These are phyloP conservation scores for Aulostomus chinensis DNA, from an alignment of 2,797 vertebrate species.

Conservation along the genomic window DNA sequence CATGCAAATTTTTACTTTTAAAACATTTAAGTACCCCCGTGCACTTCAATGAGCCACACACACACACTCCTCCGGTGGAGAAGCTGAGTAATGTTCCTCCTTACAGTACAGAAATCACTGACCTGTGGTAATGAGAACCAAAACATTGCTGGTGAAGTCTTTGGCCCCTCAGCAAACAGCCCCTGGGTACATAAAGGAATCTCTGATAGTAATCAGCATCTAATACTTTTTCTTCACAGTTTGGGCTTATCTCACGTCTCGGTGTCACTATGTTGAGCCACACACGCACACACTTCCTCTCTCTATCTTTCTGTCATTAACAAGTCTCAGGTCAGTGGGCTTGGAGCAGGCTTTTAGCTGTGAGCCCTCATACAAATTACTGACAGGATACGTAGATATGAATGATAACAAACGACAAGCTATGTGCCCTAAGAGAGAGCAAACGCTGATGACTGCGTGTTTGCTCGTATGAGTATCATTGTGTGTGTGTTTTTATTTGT, in stretches of 20 bases:
- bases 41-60: conserved; percentile 14
- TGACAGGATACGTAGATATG: conserved; percentile 52
- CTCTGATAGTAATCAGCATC: conserved; percentile 45
- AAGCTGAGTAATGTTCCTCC: conserved; percentile 16
- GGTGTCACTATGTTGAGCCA: conserved; percentile 48
- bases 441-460: conserved; percentile 29
- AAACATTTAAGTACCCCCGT: conserved; percentile 6
- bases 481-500: conserved; percentile 2
- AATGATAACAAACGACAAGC: conserved; percentile 57
- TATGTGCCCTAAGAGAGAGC: conserved; percentile 24
- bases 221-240: conserved; percentile 36
- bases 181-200: conserved; percentile 52
- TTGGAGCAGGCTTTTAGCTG: conserved; percentile 56
- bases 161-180: conserved; percentile 40
- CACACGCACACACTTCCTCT: too few relatives aligned
- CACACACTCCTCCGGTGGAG: conserved; percentile 31
- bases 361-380: conserved; percentile 49
- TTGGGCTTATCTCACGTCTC: conserved; percentile 49
- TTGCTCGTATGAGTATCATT: not conserved
- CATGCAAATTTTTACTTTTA: too few relatives aligned
- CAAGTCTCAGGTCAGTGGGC: conserved; percentile 63
- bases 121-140: conserved; percentile 17
- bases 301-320: conserved; percentile 62
- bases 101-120: conserved; percentile 14
- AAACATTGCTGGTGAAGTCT: not conserved